A percentile compares a stretch with the other conserved stretches of the same genome.
Evolutionary conservation across 1,140 invertebrate species (phyloP).

Genomic region (Drosophila pectinifera): DNA sequence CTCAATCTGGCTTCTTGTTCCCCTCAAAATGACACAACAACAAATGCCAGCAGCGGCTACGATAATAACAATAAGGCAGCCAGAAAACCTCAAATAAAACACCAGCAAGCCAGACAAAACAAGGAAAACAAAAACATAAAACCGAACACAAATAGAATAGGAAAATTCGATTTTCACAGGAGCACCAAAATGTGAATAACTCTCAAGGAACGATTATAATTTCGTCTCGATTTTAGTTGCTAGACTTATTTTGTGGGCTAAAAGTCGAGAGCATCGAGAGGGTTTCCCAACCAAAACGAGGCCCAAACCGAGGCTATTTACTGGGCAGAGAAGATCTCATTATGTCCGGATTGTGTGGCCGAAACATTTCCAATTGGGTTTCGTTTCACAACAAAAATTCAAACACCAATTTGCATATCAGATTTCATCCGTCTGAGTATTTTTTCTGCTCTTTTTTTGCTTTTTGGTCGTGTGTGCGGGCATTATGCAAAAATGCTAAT

Average conservation of each 20-base stretch:
- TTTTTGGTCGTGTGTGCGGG: slow-evolving; percentile 28
- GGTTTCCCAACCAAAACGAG: background rate
- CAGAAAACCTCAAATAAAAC: slow-evolving; percentile 28
- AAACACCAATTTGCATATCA: slow-evolving; percentile 44
- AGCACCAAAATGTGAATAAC: no score
- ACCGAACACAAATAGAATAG: slow-evolving; percentile 35
- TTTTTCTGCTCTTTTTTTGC: slow-evolving; percentile 3
- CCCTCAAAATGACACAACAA: slow-evolving; percentile 26
- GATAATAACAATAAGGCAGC: slow-evolving; percentile 33
- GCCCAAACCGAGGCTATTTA: background rate
- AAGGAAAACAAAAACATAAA: slow-evolving; percentile 13
- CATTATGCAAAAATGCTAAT: slow-evolving; percentile 74
- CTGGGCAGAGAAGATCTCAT: slow-evolving; percentile 28
- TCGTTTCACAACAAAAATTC: slow-evolving; percentile 24
- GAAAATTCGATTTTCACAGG: slow-evolving; percentile 49
- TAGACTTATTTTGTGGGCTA: background rate
- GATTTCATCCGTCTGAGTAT: slow-evolving; percentile 36
- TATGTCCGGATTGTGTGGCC: slow-evolving; percentile 47
- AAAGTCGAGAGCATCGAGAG: background rate
- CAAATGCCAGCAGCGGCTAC: slow-evolving; percentile 26
- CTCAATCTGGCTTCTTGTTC: background rate
- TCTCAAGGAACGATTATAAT: background rate
- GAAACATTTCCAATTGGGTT: slow-evolving; percentile 48
- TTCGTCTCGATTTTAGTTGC: background rate
- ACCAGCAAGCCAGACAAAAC: slow-evolving; percentile 15